phyloP scores from a whole-genome alignment of 92 coral and sea anemone genomes.

The Micromussa lordhowensis region DNA sequence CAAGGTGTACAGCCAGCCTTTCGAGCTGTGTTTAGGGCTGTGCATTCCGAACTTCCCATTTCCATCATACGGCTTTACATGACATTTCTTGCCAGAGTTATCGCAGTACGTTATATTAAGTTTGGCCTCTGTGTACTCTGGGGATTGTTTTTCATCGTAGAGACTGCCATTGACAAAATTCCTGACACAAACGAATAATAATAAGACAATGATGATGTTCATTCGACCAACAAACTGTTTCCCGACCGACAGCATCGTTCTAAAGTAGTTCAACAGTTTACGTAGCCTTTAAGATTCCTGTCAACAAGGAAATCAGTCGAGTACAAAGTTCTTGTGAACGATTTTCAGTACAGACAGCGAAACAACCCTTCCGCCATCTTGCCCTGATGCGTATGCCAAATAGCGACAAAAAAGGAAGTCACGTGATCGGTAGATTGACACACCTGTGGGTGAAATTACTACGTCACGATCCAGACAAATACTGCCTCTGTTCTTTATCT shows the following conservation, averaged over 20 bases:
- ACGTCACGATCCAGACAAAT: slow-evolving; percentile 14
- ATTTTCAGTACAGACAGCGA: neutral
- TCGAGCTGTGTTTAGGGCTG: slow-evolving; percentile 70
- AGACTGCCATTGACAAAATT: slow-evolving; percentile 58
- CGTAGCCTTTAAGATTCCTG: slow-evolving; percentile 4
- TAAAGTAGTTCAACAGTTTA: neutral
- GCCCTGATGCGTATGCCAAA: neutral
- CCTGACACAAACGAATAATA: slow-evolving; percentile 23
- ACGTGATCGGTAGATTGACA: slow-evolving; percentile 35
- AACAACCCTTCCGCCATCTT: slow-evolving; percentile 42
- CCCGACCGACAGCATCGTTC: neutral
- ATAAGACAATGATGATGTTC: neutral
- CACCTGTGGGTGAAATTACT: slow-evolving; percentile 19
- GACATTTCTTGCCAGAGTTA: slow-evolving; percentile 62
- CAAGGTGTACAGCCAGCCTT: slow-evolving; percentile 81
- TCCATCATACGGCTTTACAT: slow-evolving; percentile 7
- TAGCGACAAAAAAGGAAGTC: neutral
- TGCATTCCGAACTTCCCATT: slow-evolving; percentile 75
- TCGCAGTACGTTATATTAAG: slow-evolving; percentile 80
- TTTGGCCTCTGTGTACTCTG: slow-evolving; percentile 64
- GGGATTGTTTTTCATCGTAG: slow-evolving; percentile 76
- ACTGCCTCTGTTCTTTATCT: neutral
- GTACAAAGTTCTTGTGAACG: neutral
- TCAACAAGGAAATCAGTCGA: neutral
- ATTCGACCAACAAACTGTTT: neutral